Percentiles rank a stretch among this genome's conserved stretches.
phyloP scores from a whole-genome alignment of 2,113 vertebrate species.

The Acrocephalus arundinaceus region DNA sequence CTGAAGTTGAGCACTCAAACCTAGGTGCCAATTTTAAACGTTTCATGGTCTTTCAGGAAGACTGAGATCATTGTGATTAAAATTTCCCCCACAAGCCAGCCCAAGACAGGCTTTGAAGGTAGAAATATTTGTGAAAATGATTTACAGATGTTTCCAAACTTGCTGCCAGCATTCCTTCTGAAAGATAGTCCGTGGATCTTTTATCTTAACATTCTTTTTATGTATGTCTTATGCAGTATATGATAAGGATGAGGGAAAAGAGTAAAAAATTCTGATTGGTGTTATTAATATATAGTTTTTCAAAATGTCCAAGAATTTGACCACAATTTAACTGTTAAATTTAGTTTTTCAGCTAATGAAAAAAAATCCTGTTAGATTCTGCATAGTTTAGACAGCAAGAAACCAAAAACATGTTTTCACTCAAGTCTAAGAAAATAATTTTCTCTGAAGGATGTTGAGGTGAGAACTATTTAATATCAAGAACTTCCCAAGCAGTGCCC shows the following conservation, averaged over 20 bases:
- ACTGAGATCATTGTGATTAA: constrained; percentile 5
- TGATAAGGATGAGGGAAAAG: background rate
- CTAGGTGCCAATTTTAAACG: background rate
- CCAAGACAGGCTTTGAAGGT: constrained; percentile 26
- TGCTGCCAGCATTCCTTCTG: background rate
- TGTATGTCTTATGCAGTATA: background rate
- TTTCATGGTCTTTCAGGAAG: background rate
- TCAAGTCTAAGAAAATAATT: background rate
- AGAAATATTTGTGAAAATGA: constrained; percentile 40
- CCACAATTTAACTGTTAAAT: background rate
- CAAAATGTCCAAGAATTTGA: background rate
- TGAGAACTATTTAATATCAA: background rate
- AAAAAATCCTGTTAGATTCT: background rate
- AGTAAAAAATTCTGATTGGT: background rate
- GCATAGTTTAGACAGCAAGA: background rate
- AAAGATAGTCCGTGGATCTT: background rate
- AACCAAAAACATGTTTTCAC: background rate
- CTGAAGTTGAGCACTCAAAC: background rate
- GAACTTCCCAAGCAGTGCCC: background rate
- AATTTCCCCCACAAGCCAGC: background rate
- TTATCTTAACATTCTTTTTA: background rate
- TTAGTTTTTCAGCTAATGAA: background rate
- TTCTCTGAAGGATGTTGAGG: background rate
- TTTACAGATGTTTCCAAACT: constrained; percentile 52
- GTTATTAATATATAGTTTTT: background rate